A percentile compares a stretch with the other conserved stretches of the same genome.
Evolutionary conservation across 2,888 invertebrate species (phyloP).

Genomic region (Tipula lateralis): DNA sequence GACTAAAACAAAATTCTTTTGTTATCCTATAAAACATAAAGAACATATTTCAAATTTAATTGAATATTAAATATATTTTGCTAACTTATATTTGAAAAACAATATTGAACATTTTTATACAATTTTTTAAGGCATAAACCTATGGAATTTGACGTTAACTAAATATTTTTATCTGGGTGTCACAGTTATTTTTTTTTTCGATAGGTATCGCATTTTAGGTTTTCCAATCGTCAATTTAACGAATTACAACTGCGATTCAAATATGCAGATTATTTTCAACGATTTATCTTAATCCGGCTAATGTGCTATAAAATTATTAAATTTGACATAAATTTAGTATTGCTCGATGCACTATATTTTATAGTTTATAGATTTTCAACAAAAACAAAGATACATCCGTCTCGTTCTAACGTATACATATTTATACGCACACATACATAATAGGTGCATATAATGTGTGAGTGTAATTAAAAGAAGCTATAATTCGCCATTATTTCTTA

Average conservation of each 20-base stretch:
- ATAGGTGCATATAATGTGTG: not conserved
- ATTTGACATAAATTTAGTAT: not conserved
- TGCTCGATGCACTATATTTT: not conserved
- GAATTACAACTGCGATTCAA: too few relatives aligned
- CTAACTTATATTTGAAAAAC: too few relatives aligned
- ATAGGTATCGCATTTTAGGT: too few relatives aligned
- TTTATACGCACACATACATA: not conserved
- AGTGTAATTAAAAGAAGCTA: constrained; percentile 3
- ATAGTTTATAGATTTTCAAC: not conserved
- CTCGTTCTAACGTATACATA: not conserved
- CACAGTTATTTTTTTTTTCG: too few relatives aligned
- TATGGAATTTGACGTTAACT: not conserved
- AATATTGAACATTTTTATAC: too few relatives aligned
- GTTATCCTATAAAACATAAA: too few relatives aligned
- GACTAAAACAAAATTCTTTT: too few relatives aligned
- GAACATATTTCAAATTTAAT: too few relatives aligned
- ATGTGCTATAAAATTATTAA: not conserved
- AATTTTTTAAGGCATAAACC: too few relatives aligned
- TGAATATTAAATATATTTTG: too few relatives aligned
- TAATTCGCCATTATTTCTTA: constrained; percentile 29
- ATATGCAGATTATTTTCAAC: not conserved
- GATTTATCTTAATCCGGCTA: not conserved
- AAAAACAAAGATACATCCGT: not conserved
- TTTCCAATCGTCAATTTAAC: too few relatives aligned
- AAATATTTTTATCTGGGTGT: too few relatives aligned